Evolutionary conservation across 92 coral and sea anemone genomes (phyloP), one percentile per base, ranked within the genome.

Genomic region (Diadumene lineata): DNA sequence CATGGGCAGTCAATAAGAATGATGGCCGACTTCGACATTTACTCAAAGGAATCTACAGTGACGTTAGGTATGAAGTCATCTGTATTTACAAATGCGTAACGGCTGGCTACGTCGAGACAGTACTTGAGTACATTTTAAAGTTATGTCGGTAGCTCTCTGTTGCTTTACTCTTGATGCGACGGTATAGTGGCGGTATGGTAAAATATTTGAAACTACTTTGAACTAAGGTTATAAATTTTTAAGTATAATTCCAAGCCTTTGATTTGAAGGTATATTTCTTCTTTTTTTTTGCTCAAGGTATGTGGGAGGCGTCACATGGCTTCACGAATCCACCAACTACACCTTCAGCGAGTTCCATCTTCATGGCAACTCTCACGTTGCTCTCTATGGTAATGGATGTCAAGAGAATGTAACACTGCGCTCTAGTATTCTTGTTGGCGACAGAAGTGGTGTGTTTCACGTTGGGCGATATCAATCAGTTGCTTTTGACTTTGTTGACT

Each of bases 291-390:
- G 22, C 34, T 11, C 34, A 29, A 72, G 77, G 32, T 72, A 72
- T 50, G 82, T 87, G 46, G 92, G 88, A 19, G 78, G 79, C 18
- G 83, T 87, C 11, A 79, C 82, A 22, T 87, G 88, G 88, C 74
- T 87, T 26, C 73, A 82, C 56, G 92, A 87, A 61, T 74, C 86
- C 34, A 57, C 68, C 9, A 69, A 46, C n/a, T 79, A 74, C 73
- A 50, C 43, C 15, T 79, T 87, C 24, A 75, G 83, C 67, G 92
- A 87, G 77, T 72, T 87, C 28, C 85, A 79, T 34, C 79, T 87
- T 55, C 84, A 87, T 64, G 92, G 92, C 18, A 87, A 87, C 78
- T 84, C 87, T 29, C 88, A 83, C 34, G 71, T 87, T 11, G 82
- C 76, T 27, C 53, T 87, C 30, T 87, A 79, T 75, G 92, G 92